These are phyloP conservation scores for Lampris megalopsis DNA, from an alignment of 2,113 vertebrate species.

Conservation along the genomic window DNA sequence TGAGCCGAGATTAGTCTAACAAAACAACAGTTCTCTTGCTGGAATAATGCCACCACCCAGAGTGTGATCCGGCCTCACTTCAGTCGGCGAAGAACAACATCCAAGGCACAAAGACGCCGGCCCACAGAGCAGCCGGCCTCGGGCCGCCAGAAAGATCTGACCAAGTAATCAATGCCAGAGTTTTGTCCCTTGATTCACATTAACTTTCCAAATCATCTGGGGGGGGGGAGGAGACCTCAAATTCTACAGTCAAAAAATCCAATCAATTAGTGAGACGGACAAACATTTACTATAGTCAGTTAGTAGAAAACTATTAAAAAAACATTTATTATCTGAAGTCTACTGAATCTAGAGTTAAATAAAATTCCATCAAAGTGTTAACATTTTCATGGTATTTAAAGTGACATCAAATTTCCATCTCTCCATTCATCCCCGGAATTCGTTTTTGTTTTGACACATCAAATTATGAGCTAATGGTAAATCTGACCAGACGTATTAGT, in stretches of 20 bases:
- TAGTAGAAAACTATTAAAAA: background rate
- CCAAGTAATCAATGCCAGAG: constrained; percentile 6
- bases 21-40: constrained; percentile 68
- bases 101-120: constrained; percentile 13
- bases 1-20: constrained; percentile 65
- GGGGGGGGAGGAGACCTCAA: no score
- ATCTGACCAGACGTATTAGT: no score
- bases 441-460: no score
- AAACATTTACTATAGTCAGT: no score
- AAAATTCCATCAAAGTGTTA: no score
- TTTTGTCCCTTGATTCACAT: background rate
- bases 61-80: constrained; percentile 36
- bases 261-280: background rate
- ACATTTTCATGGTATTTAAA: no score
- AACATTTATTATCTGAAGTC: background rate
- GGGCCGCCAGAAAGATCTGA: background rate
- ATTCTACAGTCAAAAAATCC: background rate
- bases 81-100: constrained; percentile 33
- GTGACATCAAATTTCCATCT: no score
- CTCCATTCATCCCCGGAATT: no score
- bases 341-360: no score
- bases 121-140: background rate
- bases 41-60: constrained; percentile 63
- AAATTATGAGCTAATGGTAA: no score
- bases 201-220: background rate